A percentile compares a stretch with the other conserved stretches of the same genome.
These are phyloP conservation scores for Melipona beecheii DNA, from an alignment of 2,888 invertebrate species.

Conservation along the genomic window DNA sequence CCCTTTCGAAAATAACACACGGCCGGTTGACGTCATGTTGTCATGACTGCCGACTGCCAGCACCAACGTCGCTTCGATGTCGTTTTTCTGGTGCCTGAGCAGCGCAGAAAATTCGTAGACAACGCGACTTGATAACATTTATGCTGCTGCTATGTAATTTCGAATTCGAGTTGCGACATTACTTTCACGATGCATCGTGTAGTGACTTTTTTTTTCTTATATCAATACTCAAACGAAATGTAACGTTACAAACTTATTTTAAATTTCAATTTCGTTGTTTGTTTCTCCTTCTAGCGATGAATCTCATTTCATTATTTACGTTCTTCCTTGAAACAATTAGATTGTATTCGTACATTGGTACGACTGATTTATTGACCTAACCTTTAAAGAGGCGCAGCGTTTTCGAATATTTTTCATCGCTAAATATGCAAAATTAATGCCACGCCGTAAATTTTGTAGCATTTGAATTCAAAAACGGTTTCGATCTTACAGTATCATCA, in stretches of 20 bases:
- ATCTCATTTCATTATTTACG: not conserved
- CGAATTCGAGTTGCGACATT: constrained; percentile 10
- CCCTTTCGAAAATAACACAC: constrained; percentile 84
- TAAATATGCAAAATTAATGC: not conserved
- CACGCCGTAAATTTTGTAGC: not conserved
- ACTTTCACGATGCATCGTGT: not conserved
- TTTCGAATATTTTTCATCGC: not conserved
- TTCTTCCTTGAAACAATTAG: not conserved
- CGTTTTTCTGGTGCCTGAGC: constrained; percentile 85
- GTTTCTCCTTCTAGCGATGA: not conserved
- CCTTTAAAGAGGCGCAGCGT: not conserved
- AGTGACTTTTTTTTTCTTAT: not conserved
- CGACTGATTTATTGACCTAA: constrained; percentile 24
- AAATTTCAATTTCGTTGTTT: not conserved
- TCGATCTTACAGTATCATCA: constrained; percentile 13
- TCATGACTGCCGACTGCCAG: constrained; percentile 80
- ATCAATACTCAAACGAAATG: not conserved
- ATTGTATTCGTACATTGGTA: constrained; percentile 2
- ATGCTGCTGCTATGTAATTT: not conserved
- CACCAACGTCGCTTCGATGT: constrained; percentile 85
- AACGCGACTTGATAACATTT: constrained; percentile 13
- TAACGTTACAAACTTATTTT: constrained; percentile 12
- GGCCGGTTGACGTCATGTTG: constrained; percentile 83
- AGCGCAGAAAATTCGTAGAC: constrained; percentile 59
- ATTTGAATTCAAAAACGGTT: not conserved